These are phyloP conservation scores for Centruroides sculpturatus DNA, from an alignment of 1,140 invertebrate genomes.

Conservation along the genomic window DNA sequence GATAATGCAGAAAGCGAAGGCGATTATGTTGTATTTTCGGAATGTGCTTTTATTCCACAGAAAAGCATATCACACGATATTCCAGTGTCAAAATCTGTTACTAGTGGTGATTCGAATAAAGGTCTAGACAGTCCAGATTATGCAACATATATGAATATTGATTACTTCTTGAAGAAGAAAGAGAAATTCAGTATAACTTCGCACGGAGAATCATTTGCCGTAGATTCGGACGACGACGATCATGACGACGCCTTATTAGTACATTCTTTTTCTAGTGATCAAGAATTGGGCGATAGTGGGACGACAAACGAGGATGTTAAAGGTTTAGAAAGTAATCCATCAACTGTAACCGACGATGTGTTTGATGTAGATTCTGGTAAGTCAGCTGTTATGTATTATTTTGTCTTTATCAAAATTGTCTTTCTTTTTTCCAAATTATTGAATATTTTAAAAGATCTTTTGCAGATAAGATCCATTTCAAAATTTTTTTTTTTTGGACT, in stretches of 20 bases:
- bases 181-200: slow-evolving; percentile 1
- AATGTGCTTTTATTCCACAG: neutral
- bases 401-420: too few species aligned
- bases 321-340: slow-evolving; percentile 12
- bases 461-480: too few species aligned
- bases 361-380: slow-evolving; percentile 27
- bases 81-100: too few species aligned
- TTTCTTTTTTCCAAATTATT: too few species aligned
- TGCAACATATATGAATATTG: slow-evolving; percentile 75
- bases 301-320: slow-evolving; percentile 7
- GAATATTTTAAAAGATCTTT: too few species aligned
- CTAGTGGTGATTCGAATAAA: neutral
- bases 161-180: slow-evolving; percentile 62
- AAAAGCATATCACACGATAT: too few species aligned
- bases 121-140: slow-evolving; percentile 12
- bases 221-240: slow-evolving; percentile 20
- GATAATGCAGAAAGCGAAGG: slow-evolving; percentile 2
- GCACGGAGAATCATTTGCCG: slow-evolving; percentile 4
- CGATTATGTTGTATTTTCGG: slow-evolving; percentile 15
- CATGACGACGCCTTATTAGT: slow-evolving; percentile 25
- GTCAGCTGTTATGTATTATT: neutral
- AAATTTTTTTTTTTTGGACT: too few species aligned
- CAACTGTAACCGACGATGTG: slow-evolving; percentile 19
- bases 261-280: slow-evolving; percentile 27
- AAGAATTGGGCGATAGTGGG: slow-evolving; percentile 21